phyloP scores from a whole-genome alignment of 2,797 vertebrate species.

The Phrynocephalus forsythii region DNA sequence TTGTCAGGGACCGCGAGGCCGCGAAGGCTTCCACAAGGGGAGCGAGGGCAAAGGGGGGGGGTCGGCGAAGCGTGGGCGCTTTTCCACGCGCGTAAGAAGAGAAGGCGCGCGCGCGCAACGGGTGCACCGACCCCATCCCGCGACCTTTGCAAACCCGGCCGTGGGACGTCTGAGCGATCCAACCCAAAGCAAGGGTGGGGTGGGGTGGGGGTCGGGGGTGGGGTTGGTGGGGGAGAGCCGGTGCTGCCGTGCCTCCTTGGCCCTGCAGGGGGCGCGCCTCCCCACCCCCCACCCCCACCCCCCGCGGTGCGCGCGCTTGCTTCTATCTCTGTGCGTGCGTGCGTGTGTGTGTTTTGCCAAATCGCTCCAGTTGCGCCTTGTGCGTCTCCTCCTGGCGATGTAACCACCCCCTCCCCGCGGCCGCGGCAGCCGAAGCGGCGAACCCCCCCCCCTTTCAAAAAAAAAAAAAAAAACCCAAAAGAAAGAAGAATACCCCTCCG shows the following conservation, averaged over 20 bases:
- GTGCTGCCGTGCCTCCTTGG: neutral
- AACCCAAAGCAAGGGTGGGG: no score
- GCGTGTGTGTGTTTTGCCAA: neutral
- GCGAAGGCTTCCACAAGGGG: no score
- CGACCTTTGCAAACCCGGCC: no score
- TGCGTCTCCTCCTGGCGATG: neutral
- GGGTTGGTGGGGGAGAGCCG: neutral
- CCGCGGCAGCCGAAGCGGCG: neutral
- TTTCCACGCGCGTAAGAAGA: no score
- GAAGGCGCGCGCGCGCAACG: no score
- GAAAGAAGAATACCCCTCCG: no score
- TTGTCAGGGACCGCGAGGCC: no score
- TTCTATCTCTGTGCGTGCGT: neutral
- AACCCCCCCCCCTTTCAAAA: rapidly evolving
- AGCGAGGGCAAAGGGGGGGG: no score
- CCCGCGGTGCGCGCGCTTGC: neutral
- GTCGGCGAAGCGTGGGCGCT: no score
- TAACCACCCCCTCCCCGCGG: neutral
- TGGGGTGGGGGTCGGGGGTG: neutral
- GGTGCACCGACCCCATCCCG: no score
- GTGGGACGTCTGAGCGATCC: no score
- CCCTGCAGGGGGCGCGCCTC: constrained; percentile 44
- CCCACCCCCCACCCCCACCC: neutral
- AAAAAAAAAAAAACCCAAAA: no score
- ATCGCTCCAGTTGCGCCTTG: neutral